Conservation (phyloP, 2,797 vertebrate species). For the Propithecus deckenii region DNA sequence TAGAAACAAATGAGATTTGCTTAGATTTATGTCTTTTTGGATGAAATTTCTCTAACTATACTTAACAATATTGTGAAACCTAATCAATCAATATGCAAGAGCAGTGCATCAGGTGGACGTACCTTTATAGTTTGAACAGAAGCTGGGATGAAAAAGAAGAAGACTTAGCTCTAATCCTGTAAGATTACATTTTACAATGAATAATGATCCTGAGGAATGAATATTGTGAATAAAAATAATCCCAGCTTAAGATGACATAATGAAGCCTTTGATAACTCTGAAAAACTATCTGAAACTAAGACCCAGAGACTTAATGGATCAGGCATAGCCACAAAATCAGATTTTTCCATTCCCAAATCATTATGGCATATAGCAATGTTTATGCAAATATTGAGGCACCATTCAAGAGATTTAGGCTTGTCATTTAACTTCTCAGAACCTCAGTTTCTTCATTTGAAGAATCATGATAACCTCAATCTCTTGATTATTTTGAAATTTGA, state of each 20-base stretch:
- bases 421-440: neutral
- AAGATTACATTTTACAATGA: slow-evolving; percentile 70
- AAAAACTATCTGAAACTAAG: slow-evolving; percentile 61
- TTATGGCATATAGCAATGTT: neutral
- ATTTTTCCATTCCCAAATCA: neutral
- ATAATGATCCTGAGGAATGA: slow-evolving; percentile 30
- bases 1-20: neutral
- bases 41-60: neutral
- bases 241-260: slow-evolving; percentile 62
- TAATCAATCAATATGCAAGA: slow-evolving; percentile 36
- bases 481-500: neutral
- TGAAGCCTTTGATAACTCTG: slow-evolving; percentile 63
- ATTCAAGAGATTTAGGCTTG: neutral
- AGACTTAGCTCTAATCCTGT: slow-evolving; percentile 62
- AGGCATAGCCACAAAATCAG: neutral
- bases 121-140: slow-evolving; percentile 39
- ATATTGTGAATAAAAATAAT: slow-evolving; percentile 68
- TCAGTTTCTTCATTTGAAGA: neutral
- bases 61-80: slow-evolving; percentile 12
- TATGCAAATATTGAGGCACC: neutral
- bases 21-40: neutral
- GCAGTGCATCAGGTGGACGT: neutral
- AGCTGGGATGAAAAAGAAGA: slow-evolving; percentile 48
- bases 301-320: slow-evolving; percentile 51
- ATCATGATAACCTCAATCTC: neutral